Base-by-base conservation (phyloP, 2,888 invertebrate genomes). In the Acheta domesticus region DNA sequence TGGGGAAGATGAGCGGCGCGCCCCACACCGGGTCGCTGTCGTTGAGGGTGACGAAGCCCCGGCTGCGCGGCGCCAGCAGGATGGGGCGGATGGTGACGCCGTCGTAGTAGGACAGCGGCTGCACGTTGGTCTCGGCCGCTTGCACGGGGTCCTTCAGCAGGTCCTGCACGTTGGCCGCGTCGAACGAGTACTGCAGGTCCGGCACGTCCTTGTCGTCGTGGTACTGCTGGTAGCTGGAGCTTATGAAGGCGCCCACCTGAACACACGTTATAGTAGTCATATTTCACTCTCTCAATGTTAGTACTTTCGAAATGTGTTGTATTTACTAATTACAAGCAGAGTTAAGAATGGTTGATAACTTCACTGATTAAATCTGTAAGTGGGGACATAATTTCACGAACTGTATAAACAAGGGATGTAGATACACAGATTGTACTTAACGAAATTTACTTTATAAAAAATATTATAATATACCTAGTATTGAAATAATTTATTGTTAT, bases 101-200 rank as follows among this genome's bases (percentile, higher is more conserved):
- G 83, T 91, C 88, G 82, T 92, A 92, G 83, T 92, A 93, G 0
- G 92, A 84, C 74, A 92, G 83, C 1, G 93, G 92, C 78, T 88
- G 87, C 16, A 89, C 86, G 76, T 87, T 87, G 1, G 89, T 86
- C 62, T 89, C 88, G 1, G 86, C 83, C 77, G 86, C 89, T 74
- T 86, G 89, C 14, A 85, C 87, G 0, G 92, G 92, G 83, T 92
- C 91, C 0, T 87, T 85, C 49, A 90, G 87, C 82, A 90, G 91
- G 49, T 93, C 90, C 83, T 87, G 85, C 0, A 90, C 88, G 81
- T 89, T 90, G 76, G 87, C 86, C 0, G 89, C 89, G 84, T 92
- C 92, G 80, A 92, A 91, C 79, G 91, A 90, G 83, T 87, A 91
- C 85, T 93, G 93, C 21, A 93, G 89, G 84, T 93, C 92, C 0